A percentile compares a stretch with the other conserved stretches of the same genome.
Evolutionary conservation across 2,888 invertebrate genomes (phyloP).

Genomic region (Oscheius sp.): DNA sequence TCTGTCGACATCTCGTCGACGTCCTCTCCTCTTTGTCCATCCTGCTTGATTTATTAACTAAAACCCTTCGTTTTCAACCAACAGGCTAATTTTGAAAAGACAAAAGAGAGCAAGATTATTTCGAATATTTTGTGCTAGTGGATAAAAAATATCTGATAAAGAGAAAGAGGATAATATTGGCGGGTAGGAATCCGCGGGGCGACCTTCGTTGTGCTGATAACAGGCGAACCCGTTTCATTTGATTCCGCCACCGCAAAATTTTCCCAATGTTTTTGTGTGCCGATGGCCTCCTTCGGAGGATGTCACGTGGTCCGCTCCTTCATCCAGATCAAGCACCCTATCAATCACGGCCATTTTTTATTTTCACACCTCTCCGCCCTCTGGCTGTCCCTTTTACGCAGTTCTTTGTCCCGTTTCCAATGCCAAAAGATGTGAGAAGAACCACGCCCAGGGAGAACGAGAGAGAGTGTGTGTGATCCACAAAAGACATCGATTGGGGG

Average conservation of each 20-base stretch:
- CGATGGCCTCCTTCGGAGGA: conserved; percentile 25
- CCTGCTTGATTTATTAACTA: too few relatives aligned
- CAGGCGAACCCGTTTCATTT: conserved; percentile 35
- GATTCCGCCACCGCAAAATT: conserved; percentile 30
- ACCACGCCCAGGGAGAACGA: conserved; percentile 1
- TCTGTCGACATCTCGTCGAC: not conserved
- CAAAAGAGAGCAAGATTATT: too few relatives aligned
- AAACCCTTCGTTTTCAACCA: too few relatives aligned
- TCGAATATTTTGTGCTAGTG: too few relatives aligned
- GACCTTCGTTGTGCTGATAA: conserved; percentile 35
- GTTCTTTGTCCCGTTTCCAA: not conserved
- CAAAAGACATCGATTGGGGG: not conserved
- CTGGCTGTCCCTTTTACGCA: not conserved
- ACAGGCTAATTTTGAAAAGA: too few relatives aligned
- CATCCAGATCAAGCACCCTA: conserved; percentile 7
- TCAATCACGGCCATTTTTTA: conserved; percentile 10
- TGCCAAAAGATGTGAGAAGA: not conserved
- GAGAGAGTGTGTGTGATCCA: not conserved
- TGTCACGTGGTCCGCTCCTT: conserved; percentile 14
- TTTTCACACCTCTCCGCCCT: not conserved
- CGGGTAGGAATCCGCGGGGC: conserved; percentile 21
- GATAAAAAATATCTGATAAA: too few relatives aligned
- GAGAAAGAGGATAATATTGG: not conserved
- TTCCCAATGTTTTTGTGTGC: conserved; percentile 28
- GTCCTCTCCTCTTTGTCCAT: not conserved